Percentiles rank a stretch among this genome's conserved stretches.
Conservation (phyloP, 2,113 vertebrate species). For the Nothoprocta pentlandii region DNA sequence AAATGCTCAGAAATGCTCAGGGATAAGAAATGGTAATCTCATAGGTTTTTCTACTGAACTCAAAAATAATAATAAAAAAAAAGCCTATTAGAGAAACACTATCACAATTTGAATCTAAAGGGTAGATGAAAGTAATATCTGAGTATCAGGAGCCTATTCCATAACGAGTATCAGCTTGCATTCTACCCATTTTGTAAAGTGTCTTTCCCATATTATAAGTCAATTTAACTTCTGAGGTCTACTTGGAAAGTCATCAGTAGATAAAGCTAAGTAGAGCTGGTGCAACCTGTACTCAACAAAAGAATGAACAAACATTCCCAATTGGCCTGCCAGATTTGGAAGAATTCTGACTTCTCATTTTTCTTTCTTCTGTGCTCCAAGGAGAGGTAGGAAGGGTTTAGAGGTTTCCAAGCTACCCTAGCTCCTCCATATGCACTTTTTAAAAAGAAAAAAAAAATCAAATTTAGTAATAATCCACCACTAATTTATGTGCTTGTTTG, state of each 20-base stretch:
- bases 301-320: background rate
- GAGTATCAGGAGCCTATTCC: background rate
- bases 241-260: background rate
- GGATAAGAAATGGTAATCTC: background rate
- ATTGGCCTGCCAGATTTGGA: background rate
- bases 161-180: background rate
- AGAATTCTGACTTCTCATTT: background rate
- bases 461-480: background rate
- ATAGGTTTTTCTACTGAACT: background rate
- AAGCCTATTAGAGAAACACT: background rate
- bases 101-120: background rate
- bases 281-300: background rate
- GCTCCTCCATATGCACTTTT: background rate
- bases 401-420: background rate
- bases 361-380: background rate
- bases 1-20: background rate
- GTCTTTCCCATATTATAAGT: background rate
- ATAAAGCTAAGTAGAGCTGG: background rate
- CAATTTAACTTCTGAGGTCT: background rate
- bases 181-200: background rate
- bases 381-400: background rate
- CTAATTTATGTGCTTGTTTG: background rate
- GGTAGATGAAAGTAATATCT: background rate
- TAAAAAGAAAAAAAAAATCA: background rate
- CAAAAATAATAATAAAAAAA: background rate